Evolutionary conservation across 2,888 invertebrate genomes (phyloP).

Genomic region (Parapristionchus giblindavisi): DNA sequence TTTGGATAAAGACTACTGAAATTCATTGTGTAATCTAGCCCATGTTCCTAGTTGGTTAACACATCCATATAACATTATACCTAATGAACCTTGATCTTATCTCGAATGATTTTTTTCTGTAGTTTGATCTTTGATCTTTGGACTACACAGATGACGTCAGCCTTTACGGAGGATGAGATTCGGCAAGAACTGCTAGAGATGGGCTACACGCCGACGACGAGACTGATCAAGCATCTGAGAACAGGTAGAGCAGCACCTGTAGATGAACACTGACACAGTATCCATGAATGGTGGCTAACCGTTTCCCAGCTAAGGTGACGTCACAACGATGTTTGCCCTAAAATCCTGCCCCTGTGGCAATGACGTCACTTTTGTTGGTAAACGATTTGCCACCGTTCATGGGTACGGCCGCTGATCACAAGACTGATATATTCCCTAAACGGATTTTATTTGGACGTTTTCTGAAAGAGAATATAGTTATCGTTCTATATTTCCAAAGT

Average conservation of each 20-base stretch:
- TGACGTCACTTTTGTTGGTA: not conserved
- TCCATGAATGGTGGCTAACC: too few species aligned
- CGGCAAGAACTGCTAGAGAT: not conserved
- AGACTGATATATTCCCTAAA: too few species aligned
- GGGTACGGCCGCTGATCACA: too few species aligned
- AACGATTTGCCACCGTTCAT: not conserved
- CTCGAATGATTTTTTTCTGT: not conserved
- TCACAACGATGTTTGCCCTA: too few species aligned
- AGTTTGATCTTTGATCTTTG: not conserved
- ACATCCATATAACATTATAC: not conserved
- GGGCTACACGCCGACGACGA: constrained; percentile 18
- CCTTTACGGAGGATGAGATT: constrained; percentile 23
- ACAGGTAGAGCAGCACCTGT: not conserved
- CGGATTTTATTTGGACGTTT: too few species aligned
- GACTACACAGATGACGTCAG: constrained; percentile 1
- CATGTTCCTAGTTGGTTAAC: too few species aligned
- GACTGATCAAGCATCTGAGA: not conserved
- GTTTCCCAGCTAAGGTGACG: too few species aligned
- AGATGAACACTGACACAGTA: not conserved
- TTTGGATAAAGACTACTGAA: too few species aligned
- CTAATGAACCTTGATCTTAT: not conserved
- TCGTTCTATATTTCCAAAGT: too few species aligned
- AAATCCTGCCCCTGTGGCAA: too few species aligned
- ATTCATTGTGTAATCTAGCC: too few species aligned
- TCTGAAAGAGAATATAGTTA: too few species aligned